These are phyloP conservation scores for Euzetes globulus DNA, from an alignment of 2,888 invertebrate genomes.

Conservation along the genomic window DNA sequence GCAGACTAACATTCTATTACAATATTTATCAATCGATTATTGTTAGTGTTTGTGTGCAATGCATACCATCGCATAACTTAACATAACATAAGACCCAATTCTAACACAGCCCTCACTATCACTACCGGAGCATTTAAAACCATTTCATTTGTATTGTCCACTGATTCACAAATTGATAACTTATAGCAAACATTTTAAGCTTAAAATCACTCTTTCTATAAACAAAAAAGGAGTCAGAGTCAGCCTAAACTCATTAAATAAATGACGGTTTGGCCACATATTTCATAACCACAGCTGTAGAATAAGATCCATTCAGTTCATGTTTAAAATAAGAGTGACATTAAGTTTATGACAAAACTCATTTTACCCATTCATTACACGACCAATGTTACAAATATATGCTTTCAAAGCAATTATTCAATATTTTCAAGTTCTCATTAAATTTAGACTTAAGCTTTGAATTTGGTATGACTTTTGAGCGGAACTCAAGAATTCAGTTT, in stretches of 20 bases:
- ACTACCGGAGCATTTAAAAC: not conserved
- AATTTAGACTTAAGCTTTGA: not conserved
- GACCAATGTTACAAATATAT: too few relatives aligned
- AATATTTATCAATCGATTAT: conserved; percentile 25
- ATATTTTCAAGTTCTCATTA: not conserved
- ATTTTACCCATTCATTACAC: too few relatives aligned
- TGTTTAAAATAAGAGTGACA: too few relatives aligned
- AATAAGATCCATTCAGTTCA: too few relatives aligned
- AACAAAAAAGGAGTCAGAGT: too few relatives aligned
- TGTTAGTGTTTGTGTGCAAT: conserved; percentile 12
- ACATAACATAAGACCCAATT: not conserved
- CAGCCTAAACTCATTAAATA: too few relatives aligned
- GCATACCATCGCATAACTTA: conserved; percentile 8
- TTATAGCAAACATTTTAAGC: not conserved
- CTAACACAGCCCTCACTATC: not conserved
- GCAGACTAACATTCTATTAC: not conserved
- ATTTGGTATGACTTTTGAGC: not conserved
- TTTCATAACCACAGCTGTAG: too few relatives aligned
- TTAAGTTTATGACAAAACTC: too few relatives aligned
- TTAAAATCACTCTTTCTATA: too few relatives aligned
- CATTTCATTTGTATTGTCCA: not conserved
- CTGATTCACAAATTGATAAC: not conserved
- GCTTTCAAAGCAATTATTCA: too few relatives aligned
- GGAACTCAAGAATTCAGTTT: too few relatives aligned
- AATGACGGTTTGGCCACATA: too few relatives aligned